These are phyloP conservation scores for Drosophila borealis DNA, from an alignment of 2,888 invertebrate species.

Conservation along the genomic window DNA sequence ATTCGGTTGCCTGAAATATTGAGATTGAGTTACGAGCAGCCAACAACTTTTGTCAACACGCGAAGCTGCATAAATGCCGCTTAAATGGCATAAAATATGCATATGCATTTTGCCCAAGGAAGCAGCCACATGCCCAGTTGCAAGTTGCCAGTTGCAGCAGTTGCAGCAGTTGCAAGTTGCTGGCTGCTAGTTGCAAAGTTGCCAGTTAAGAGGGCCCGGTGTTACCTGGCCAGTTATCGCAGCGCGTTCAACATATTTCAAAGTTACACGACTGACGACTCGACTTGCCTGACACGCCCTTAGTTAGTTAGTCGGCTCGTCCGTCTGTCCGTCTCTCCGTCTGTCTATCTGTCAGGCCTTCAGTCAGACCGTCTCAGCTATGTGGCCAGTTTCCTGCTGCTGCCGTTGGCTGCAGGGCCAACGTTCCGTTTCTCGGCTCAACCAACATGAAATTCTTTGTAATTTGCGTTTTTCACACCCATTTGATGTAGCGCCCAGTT, in stretches of 20 bases:
- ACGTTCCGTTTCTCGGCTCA: constrained; percentile 28
- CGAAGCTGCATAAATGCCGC: constrained; percentile 80
- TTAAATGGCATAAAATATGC: constrained; percentile 79
- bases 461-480: constrained; percentile 80
- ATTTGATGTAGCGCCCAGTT: constrained; percentile 74
- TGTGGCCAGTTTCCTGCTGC: constrained; percentile 73
- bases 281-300: constrained; percentile 73
- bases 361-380: constrained; percentile 63
- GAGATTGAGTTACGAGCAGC: constrained; percentile 79
- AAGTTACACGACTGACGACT: constrained; percentile 79
- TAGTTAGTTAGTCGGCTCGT: constrained; percentile 70
- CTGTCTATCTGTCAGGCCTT: constrained; percentile 51
- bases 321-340: constrained; percentile 16
- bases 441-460: constrained; percentile 69
- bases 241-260: constrained; percentile 76
- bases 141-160: constrained; percentile 34
- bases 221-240: constrained; percentile 79
- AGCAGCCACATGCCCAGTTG: constrained; percentile 18
- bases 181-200: constrained; percentile 29
- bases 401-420: constrained; percentile 34
- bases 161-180: constrained; percentile 31
- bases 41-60: constrained; percentile 78
- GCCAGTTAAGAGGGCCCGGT: constrained; percentile 25
- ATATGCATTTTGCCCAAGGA: constrained; percentile 66
- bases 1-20: constrained; percentile 72